phyloP scores from a whole-genome alignment of 2,797 vertebrate genomes.

The Sus cebifrons region DNA sequence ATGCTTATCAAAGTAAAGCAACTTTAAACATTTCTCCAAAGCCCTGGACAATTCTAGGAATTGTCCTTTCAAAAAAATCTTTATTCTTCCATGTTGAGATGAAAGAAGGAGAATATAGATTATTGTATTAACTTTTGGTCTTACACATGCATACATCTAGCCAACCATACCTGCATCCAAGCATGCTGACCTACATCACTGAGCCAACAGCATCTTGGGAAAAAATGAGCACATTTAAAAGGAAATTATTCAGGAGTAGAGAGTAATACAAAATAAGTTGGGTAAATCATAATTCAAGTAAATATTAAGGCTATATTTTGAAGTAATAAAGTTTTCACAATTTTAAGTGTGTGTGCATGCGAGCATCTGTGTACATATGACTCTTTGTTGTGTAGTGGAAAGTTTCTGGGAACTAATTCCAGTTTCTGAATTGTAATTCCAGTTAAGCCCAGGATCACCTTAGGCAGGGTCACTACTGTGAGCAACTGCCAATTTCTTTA shows the following conservation, averaged over 20 bases:
- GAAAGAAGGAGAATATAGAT: background rate
- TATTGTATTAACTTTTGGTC: conserved; percentile 1
- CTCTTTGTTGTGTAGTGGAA: background rate
- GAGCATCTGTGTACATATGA: background rate
- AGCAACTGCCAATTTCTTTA: conserved; percentile 5
- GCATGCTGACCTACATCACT: background rate
- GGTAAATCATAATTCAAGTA: background rate
- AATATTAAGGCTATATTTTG: conserved; percentile 11
- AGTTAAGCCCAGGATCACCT: background rate
- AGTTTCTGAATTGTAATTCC: conserved; percentile 45
- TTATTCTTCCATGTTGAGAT: background rate
- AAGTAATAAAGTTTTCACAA: background rate
- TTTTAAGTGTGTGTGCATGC: background rate
- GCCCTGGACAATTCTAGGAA: background rate
- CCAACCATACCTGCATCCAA: background rate
- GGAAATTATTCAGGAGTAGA: background rate
- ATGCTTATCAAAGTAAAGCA: conserved; percentile 7
- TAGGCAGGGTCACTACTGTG: background rate
- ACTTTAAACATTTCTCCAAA: conserved; percentile 14
- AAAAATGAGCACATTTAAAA: background rate
- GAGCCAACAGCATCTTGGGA: background rate
- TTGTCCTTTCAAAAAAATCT: background rate
- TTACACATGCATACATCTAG: background rate
- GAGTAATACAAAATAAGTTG: background rate
- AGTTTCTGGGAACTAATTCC: conserved; percentile 34